Evolutionary conservation across 2,113 vertebrate species (phyloP).

Genomic region (Leptodactylus fuscus): DNA sequence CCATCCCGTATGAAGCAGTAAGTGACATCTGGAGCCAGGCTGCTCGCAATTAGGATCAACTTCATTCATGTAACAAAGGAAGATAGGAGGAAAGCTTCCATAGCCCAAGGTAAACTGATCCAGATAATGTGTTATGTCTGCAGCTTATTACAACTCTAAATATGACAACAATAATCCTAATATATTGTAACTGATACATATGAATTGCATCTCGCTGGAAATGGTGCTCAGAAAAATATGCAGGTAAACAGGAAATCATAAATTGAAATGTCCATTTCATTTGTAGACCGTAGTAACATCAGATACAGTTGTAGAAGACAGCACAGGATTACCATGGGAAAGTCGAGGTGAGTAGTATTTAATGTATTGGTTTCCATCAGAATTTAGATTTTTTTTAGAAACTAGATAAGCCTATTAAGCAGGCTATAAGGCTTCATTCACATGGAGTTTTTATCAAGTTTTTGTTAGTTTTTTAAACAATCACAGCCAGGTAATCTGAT

Average conservation of each 20-base stretch:
- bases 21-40: conserved; percentile 58
- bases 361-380: too few relatives aligned
- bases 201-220: neutral
- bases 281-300: neutral
- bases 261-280: neutral
- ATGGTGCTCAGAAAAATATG: neutral
- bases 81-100: conserved; percentile 27
- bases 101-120: conserved; percentile 23
- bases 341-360: too few relatives aligned
- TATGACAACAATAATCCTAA: neutral
- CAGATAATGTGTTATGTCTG: neutral
- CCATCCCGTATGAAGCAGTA: conserved; percentile 32
- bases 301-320: neutral
- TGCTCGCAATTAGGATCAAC: conserved; percentile 50
- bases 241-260: neutral
- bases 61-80: conserved; percentile 37
- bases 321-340: too few relatives aligned
- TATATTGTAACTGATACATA: neutral
- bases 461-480: too few relatives aligned
- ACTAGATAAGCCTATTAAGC: too few relatives aligned
- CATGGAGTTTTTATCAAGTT: too few relatives aligned
- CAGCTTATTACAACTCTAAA: conserved; percentile 10
- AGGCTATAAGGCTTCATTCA: too few relatives aligned
- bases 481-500: too few relatives aligned
- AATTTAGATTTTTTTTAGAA: too few relatives aligned